Evolutionary conservation across 2,888 invertebrate genomes (phyloP), one percentile per base, ranked within the genome.

Genomic region (Myathropa florea): DNA sequence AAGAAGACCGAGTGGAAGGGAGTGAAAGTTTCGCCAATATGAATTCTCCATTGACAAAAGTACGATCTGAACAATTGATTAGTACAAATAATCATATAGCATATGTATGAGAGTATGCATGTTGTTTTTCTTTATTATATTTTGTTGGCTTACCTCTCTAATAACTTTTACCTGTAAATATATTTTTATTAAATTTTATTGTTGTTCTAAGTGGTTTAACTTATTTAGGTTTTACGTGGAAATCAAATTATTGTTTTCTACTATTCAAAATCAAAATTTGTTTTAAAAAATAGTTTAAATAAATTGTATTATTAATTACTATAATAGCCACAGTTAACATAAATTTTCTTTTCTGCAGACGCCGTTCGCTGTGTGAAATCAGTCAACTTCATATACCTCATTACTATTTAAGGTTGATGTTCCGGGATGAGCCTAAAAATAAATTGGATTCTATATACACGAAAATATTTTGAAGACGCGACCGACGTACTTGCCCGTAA

Each of bases 221-320:
- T 33, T 33, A 33, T 33, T 7, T 7, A 33, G 7, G 10, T 33
- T 7, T 33, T 33, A 10, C 7, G 33, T 2, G 7, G 6, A 46
- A 46, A 26, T 70, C 70, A 88, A 89, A 90, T n/a, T 90, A 90
- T 90, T 90, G 89, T 12, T 33, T 33, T 12, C 10, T 33, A 33
- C 46, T 46, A 46, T 46, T 46, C 2, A 18, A 46, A 70, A 39
- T 23, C 33, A 55, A 64, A 21, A 36, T 18, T 67, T 55, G 14
- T 61, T 46, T 21, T 55, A 28, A 6, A 36, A 28, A 4, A 14
- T 21, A 39, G 2, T 23, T 46, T 28, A 60, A 18, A 65, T 53
- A 30, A 23, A 3, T 30, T 33, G 6, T 24, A 12, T 26, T 26
- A 10, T 63, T 86, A 46, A 21, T 7, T 46, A 18, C 18, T 46